phyloP scores from a whole-genome alignment of 2,113 vertebrate genomes.

The Microtus ochrogaster region DNA sequence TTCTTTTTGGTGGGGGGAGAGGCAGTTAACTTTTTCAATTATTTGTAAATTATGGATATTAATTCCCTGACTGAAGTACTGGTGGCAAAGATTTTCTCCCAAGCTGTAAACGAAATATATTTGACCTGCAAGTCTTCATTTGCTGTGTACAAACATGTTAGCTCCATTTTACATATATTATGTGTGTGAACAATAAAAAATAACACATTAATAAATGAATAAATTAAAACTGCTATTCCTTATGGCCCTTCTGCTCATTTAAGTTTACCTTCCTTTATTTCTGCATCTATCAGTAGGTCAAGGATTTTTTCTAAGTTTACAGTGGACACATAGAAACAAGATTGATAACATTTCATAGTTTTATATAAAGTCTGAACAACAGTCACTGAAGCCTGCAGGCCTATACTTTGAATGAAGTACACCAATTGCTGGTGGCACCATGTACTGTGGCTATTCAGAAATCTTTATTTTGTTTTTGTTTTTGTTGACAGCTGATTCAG shows the following conservation, averaged over 20 bases:
- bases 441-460: not conserved
- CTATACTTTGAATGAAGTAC: not conserved
- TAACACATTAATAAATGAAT: not conserved
- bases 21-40: not conserved
- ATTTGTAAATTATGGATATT: not conserved
- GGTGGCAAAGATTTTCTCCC: not conserved
- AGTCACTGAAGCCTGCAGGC: not conserved
- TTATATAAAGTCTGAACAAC: not conserved
- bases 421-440: not conserved
- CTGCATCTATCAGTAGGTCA: not conserved
- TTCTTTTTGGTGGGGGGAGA: not conserved
- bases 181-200: not conserved
- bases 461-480: not conserved
- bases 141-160: not conserved
- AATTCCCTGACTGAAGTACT: not conserved
- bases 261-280: not conserved
- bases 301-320: not conserved
- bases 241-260: not conserved
- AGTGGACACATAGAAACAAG: not conserved
- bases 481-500: not conserved
- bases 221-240: not conserved
- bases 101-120: not conserved
- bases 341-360: not conserved
- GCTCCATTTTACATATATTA: not conserved
- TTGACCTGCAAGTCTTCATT: not conserved